Base-by-base conservation (phyloP, 2,888 invertebrate genomes). In the Platycheirus albimanus region DNA sequence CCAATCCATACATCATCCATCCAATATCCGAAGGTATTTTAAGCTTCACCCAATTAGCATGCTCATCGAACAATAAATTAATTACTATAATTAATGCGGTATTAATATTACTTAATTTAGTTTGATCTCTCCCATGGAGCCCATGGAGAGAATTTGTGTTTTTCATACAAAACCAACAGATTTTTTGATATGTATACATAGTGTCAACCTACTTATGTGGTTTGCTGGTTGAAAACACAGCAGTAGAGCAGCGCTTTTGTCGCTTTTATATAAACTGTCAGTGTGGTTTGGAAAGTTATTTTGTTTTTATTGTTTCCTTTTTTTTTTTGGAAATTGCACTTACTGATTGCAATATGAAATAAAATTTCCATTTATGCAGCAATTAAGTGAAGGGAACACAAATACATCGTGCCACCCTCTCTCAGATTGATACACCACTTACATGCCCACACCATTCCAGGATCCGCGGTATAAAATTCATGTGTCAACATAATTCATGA, bases 11-110 rank as follows among this genome's bases (percentile, higher is more conserved):
- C 56, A 56, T n/a, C 13, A 36, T 36, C n/a, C n/a, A 11, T 17
- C 8, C 10, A 17, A 54, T 19, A 51, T 66, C 52, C 13, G 17
- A 61, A 61, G 49, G 61, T 61, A 81, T 81, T 81, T 81, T 77
- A 77, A 81, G 61, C 71, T 67, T 77, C 43, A 71, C 41, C 61
- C 70, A 81, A 77, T 81, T 81, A 81, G 61, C 77, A 52, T 81
- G 71, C 71, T 67, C 61, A 43, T 85, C 71, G 83, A 85, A 85
- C 85, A 78, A 87, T 89, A 89, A 90, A 87, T 89, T 88, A 89
- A 90, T 90, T 90, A 90, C 85, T 89, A 33, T 90, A 88, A 90
- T 90, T 30, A 61, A 45, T 89, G 89, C 88, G 89, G 89, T 86
- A 88, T 88, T 88, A 88, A 88, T 89, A 89, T 88, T 85, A 88